Conservation (phyloP, 2,113 vertebrate species). For the Trichomycterus rosablanca region DNA sequence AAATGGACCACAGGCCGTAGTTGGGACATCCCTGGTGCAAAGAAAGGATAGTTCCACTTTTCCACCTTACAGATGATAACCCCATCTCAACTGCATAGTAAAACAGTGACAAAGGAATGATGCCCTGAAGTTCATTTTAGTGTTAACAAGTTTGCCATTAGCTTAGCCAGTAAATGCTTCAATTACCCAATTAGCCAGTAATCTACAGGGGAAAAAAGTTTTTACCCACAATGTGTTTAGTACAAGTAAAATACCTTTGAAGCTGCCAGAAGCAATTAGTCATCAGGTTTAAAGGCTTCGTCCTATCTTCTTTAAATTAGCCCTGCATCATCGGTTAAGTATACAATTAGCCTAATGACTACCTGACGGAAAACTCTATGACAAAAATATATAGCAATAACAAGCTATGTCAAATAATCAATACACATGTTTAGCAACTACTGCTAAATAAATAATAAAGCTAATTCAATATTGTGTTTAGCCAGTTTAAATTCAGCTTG, state of each 20-base stretch:
- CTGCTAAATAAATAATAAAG: constrained; percentile 3
- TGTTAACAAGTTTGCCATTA: constrained; percentile 36
- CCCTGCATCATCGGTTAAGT: constrained; percentile 15
- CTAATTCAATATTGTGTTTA: constrained; percentile 26
- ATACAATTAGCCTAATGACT: constrained; percentile 18
- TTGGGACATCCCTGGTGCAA: too few species aligned
- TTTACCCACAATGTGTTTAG: constrained; percentile 27
- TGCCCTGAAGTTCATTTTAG: constrained; percentile 25
- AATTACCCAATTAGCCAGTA: constrained; percentile 30
- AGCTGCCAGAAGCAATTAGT: constrained; percentile 27
- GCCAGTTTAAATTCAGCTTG: constrained; percentile 14
- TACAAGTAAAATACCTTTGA: constrained; percentile 37
- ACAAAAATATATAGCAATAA: constrained; percentile 1
- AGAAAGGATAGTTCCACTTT: too few species aligned
- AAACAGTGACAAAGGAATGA: constrained; percentile 33
- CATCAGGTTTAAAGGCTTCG: constrained; percentile 13
- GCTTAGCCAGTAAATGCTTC: constrained; percentile 20
- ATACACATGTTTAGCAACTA: constrained; percentile 13
- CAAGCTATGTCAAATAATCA: neutral
- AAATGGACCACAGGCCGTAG: too few species aligned
- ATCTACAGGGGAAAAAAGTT: constrained; percentile 29
- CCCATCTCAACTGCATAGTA: neutral
- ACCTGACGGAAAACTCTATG: neutral
- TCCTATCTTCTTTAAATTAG: constrained; percentile 27
- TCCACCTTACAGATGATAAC: too few species aligned